Conservation (phyloP, 2,113 vertebrate species). For the Mobula hypostoma region DNA sequence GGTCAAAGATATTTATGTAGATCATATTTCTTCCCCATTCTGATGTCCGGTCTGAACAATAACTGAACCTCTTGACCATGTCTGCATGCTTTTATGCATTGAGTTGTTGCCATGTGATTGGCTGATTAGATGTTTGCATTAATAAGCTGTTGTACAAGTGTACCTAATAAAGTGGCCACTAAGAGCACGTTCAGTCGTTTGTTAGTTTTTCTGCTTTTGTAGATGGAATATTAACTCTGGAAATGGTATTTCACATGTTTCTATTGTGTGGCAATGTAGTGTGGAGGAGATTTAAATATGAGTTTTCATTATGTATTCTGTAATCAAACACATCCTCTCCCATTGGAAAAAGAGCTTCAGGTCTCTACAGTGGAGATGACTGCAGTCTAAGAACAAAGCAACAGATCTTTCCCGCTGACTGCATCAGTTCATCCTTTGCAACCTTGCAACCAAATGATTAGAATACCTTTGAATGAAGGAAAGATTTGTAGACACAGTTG, state of each 20-base stretch:
- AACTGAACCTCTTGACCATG: too few species aligned
- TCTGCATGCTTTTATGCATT: too few species aligned
- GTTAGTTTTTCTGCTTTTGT: not conserved
- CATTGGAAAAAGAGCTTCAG: not conserved
- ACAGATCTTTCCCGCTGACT: not conserved
- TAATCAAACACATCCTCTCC: not conserved
- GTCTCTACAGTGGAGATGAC: not conserved
- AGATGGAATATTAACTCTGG: not conserved
- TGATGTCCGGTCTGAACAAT: too few species aligned
- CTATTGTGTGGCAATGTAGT: not conserved
- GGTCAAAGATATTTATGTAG: too few species aligned
- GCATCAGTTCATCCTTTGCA: not conserved
- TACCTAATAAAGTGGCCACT: too few species aligned
- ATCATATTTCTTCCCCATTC: too few species aligned
- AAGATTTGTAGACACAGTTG: too few species aligned
- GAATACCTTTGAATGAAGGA: not conserved
- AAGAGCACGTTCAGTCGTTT: not conserved
- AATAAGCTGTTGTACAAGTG: too few species aligned
- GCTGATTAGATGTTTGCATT: too few species aligned
- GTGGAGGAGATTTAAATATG: constrained; percentile 5
- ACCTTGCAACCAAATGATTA: not conserved
- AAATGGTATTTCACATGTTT: not conserved
- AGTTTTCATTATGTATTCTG: not conserved
- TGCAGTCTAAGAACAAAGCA: not conserved
- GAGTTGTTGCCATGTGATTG: too few species aligned